These are phyloP conservation scores for Microchrysa polita DNA, from an alignment of 2,888 invertebrate species.

Conservation along the genomic window DNA sequence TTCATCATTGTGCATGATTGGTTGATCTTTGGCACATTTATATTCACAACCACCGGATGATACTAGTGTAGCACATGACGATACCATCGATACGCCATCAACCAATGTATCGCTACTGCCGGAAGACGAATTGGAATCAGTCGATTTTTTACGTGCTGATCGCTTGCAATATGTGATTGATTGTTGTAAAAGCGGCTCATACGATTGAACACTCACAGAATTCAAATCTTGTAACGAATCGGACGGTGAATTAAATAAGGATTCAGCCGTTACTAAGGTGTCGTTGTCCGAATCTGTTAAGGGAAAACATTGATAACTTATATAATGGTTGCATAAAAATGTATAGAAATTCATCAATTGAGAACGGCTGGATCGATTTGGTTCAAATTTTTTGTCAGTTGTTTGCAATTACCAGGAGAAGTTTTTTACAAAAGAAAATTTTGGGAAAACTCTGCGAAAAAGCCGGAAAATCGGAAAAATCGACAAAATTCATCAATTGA, in stretches of 20 bases:
- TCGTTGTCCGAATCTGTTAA: slow-evolving; percentile 65
- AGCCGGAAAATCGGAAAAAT: too few relatives aligned
- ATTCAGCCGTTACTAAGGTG: slow-evolving; percentile 58
- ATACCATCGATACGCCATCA: slow-evolving; percentile 57
- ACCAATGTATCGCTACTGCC: slow-evolving; percentile 52
- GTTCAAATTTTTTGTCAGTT: too few relatives aligned
- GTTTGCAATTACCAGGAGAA: too few relatives aligned
- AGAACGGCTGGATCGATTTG: too few relatives aligned
- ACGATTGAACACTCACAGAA: slow-evolving; percentile 45
- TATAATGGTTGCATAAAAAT: too few relatives aligned
- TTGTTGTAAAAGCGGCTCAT: slow-evolving; percentile 46
- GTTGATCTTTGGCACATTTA: slow-evolving; percentile 62
- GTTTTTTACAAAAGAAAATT: too few relatives aligned
- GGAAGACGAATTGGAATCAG: slow-evolving; percentile 50
- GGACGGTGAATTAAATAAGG: slow-evolving; percentile 52
- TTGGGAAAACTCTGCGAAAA: too few relatives aligned
- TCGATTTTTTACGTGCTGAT: slow-evolving; percentile 47
- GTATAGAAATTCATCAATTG: too few relatives aligned
- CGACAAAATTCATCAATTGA: too few relatives aligned
- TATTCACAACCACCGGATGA: slow-evolving; percentile 68
- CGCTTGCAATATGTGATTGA: slow-evolving; percentile 42
- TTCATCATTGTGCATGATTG: not conserved
- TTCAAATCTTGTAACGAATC: slow-evolving; percentile 51
- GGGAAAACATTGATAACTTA: not conserved
- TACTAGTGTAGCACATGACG: slow-evolving; percentile 68